A percentile compares a stretch with the other conserved stretches of the same genome.
Evolutionary conservation across 1,140 invertebrate species (phyloP).

Genomic region (Sycobia sp.): DNA sequence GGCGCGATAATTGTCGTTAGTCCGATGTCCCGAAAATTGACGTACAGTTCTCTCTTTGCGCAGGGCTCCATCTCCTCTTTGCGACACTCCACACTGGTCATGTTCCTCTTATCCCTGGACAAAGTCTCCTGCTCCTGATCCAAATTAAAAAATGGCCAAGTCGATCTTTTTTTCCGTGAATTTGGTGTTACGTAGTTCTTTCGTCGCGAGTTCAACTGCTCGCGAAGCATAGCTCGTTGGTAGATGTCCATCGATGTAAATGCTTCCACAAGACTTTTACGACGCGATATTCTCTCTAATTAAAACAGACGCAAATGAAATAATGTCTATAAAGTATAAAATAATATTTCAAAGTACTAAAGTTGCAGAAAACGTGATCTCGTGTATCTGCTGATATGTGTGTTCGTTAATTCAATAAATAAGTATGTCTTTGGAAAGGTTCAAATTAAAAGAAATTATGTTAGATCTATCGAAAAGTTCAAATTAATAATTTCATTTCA

Average conservation of each 20-base stretch:
- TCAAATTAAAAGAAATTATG: too few relatives aligned
- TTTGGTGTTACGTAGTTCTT: not conserved
- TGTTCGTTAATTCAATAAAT: too few relatives aligned
- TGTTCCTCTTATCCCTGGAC: too few relatives aligned
- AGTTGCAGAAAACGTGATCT: too few relatives aligned
- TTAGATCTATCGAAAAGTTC: too few relatives aligned
- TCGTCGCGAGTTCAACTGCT: slow-evolving; percentile 29
- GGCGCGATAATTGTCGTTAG: slow-evolving; percentile 71
- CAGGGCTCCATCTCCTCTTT: slow-evolving; percentile 44
- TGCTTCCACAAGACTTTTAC: slow-evolving; percentile 1
- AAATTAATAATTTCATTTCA: too few relatives aligned
- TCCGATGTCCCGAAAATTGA: slow-evolving; percentile 71
- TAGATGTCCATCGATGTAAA: slow-evolving; percentile 45
- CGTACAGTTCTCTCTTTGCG: slow-evolving; percentile 58
- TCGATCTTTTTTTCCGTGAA: slow-evolving; percentile 4
- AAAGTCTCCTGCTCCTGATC: not conserved
- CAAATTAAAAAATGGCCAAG: too few relatives aligned
- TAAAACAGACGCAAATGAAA: too few relatives aligned
- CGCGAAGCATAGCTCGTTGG: slow-evolving; percentile 41
- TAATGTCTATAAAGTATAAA: too few relatives aligned
- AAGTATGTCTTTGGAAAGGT: too few relatives aligned
- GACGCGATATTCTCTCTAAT: slow-evolving; percentile 1
- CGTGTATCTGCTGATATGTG: too few relatives aligned
- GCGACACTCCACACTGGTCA: not conserved
- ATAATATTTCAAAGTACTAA: too few relatives aligned